phyloP scores from a whole-genome alignment of 2,888 invertebrate genomes.

The Melanchra persicariae region DNA sequence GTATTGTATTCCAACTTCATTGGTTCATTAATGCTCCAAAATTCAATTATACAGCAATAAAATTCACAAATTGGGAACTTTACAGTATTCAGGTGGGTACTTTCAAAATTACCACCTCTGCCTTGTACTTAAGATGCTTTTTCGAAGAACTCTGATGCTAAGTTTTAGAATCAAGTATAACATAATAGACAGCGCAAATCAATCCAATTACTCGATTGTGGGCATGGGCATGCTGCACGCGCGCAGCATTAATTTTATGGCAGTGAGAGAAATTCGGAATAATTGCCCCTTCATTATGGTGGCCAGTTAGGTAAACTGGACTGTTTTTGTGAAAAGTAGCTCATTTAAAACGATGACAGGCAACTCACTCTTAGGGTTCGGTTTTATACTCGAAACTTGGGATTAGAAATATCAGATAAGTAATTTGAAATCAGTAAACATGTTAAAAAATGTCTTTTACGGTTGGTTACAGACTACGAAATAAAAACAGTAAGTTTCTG shows the following conservation, averaged over 20 bases:
- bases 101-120: slow-evolving; percentile 59
- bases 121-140: slow-evolving; percentile 63
- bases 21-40: slow-evolving; percentile 77
- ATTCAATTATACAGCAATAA: slow-evolving; percentile 84
- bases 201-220: slow-evolving; percentile 81
- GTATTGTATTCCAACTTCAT: slow-evolving; percentile 61
- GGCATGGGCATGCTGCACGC: slow-evolving; percentile 74
- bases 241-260: slow-evolving; percentile 83
- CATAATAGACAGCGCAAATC: slow-evolving; percentile 80
- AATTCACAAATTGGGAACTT: slow-evolving; percentile 78
- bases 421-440: too few relatives aligned
- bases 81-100: slow-evolving; percentile 41
- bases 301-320: slow-evolving; percentile 53
- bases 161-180: slow-evolving; percentile 75
- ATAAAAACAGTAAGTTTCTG: background rate
- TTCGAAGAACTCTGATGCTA: slow-evolving; percentile 50
- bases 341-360: slow-evolving; percentile 46
- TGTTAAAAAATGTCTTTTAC: background rate
- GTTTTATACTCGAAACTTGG: slow-evolving; percentile 4
- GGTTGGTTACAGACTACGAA: background rate
- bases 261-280: slow-evolving; percentile 82
- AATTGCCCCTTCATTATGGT: slow-evolving; percentile 80
- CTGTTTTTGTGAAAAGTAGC: slow-evolving; percentile 34
- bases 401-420: background rate
- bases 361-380: background rate